Base-by-base conservation (phyloP, 2,113 vertebrate genomes). In the Neopipo cinnamomea region DNA sequence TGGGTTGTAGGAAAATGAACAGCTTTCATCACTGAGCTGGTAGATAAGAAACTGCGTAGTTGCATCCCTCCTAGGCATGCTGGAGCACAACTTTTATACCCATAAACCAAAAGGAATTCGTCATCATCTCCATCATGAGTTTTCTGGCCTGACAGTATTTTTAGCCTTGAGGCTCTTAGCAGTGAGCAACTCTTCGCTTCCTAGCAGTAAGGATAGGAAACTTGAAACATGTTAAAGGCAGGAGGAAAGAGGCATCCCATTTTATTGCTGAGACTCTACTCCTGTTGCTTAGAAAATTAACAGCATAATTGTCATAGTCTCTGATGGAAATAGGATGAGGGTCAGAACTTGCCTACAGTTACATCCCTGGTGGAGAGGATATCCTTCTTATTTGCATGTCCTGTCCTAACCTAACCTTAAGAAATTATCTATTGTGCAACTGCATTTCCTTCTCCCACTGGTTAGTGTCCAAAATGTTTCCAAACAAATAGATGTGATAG, bases 361-460 rank as follows among this genome's bases (percentile, higher is more conserved):
- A 12, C 19, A 78, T 56, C 30, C 35, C 24, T 59, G 61, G 65
- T 71, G 63, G 56, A 68, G 56, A 90, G 73, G 68, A 88, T 89
- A 76, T 95, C 88, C 82, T 95, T 91, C 80, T 56, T 80, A 55
- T 68, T 91, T 91, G 31, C 76, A 24, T 24, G n/a, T 78, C 91
- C 82, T 86, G 67, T 74, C 59, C 63, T 74, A 67, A 62, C 83
- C 73, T 80, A 59, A 71, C 93, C 30, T 37, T 50, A 7, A 90
- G 59, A 73, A 67, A 63, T 72, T 50, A 55, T 71, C 83, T 86
- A 3, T 94, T 96, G 82, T 96, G 55, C 52, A 84, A 10, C 53
- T 88, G 44, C 67, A 7, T 87, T 95, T 97, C 73, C 77, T 91
- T 74, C 85, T 91, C 52, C 53, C 42, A 52, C 21, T 92, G 58